Evolutionary conservation across 2,888 invertebrate genomes (phyloP).

Genomic region (Lasioglossum malachurum): DNA sequence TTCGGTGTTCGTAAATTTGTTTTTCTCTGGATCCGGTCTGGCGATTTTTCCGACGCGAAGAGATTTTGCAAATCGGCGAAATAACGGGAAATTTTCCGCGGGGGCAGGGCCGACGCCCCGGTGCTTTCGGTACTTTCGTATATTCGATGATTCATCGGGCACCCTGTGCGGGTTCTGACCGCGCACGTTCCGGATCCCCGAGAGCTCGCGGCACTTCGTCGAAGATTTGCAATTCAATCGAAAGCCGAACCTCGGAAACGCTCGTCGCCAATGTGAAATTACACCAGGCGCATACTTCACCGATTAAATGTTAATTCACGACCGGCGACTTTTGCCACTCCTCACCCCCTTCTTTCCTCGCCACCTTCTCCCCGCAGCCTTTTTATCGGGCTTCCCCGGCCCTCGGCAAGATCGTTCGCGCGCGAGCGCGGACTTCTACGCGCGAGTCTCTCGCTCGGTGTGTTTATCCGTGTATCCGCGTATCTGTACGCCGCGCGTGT

Average conservation of each 20-base stretch:
- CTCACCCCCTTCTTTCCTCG: neutral
- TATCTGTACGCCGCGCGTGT: neutral
- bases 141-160: neutral
- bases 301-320: conserved; percentile 64
- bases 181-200: neutral
- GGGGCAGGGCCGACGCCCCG: neutral
- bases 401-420: neutral
- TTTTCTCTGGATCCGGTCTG: neutral
- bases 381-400: neutral
- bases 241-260: conserved; percentile 28
- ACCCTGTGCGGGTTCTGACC: neutral
- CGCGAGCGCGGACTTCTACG: neutral
- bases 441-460: neutral
- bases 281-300: conserved; percentile 49
- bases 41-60: neutral
- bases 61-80: neutral
- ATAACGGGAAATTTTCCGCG: neutral
- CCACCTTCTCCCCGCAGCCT: neutral
- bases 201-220: conserved; percentile 9
- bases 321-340: conserved; percentile 19
- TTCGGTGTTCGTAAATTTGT: neutral
- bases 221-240: conserved; percentile 63
- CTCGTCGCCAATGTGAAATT: conserved; percentile 54
- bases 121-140: neutral
- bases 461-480: neutral